These are phyloP conservation scores for Callospermophilus lateralis DNA, from an alignment of 2,113 vertebrate species.

Conservation along the genomic window DNA sequence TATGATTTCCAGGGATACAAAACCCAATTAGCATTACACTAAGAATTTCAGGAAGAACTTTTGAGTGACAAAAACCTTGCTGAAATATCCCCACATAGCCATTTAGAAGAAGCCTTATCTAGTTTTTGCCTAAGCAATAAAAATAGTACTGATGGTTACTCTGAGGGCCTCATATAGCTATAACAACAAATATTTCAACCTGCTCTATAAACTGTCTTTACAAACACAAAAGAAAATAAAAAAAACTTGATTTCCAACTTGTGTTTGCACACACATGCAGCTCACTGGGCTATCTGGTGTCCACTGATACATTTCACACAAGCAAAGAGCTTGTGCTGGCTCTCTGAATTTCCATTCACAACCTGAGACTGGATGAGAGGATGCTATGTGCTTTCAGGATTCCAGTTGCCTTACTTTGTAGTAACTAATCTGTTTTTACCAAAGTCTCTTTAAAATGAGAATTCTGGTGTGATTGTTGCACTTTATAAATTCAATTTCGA, in stretches of 20 bases:
- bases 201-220: not conserved
- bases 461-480: not conserved
- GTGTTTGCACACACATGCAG: not conserved
- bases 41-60: conserved; percentile 41
- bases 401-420: conserved; percentile 11
- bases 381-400: not conserved
- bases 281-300: not conserved
- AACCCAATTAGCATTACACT: not conserved
- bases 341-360: not conserved
- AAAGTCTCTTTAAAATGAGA: conserved; percentile 14
- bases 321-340: not conserved
- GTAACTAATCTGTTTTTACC: conserved; percentile 27
- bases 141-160: conserved; percentile 16
- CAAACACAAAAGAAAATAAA: conserved; percentile 21
- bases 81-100: conserved; percentile 24
- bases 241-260: not conserved
- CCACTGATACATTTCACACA: not conserved
- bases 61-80: not conserved
- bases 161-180: not conserved
- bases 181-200: conserved; percentile 30
- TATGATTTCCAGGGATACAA: not conserved
- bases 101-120: not conserved
- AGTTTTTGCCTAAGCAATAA: conserved; percentile 38
- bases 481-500: conserved; percentile 10
- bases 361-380: not conserved